These are phyloP conservation scores for Stenodema calcarata DNA, from an alignment of 2,888 invertebrate species.

Conservation along the genomic window DNA sequence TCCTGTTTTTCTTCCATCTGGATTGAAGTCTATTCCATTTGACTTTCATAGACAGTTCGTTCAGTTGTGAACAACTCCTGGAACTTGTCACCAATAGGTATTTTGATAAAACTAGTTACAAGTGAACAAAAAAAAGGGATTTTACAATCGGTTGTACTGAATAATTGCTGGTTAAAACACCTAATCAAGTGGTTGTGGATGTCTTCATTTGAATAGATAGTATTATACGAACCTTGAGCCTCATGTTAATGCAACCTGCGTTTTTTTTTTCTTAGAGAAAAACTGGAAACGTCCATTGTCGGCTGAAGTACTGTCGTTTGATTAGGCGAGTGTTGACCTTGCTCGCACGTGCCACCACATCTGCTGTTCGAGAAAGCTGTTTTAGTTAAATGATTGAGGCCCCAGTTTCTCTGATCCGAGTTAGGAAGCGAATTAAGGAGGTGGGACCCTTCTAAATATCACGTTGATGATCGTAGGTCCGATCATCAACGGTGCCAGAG, in stretches of 20 bases:
- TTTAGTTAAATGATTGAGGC: slow-evolving; percentile 17
- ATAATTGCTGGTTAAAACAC: background rate
- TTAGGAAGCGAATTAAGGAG: background rate
- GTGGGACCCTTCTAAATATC: background rate
- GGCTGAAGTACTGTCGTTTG: background rate
- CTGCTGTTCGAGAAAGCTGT: slow-evolving; percentile 34
- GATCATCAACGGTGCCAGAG: too few relatives aligned
- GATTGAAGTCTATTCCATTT: too few relatives aligned
- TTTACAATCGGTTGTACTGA: background rate
- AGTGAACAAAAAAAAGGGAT: background rate
- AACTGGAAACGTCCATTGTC: background rate
- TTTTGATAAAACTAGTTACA: too few relatives aligned
- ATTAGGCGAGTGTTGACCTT: slow-evolving; percentile 24
- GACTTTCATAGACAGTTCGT: too few relatives aligned
- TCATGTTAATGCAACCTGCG: background rate
- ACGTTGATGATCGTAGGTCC: background rate
- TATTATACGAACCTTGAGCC: background rate
- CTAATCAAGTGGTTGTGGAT: background rate
- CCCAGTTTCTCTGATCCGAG: slow-evolving; percentile 3
- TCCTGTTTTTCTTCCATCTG: too few relatives aligned
- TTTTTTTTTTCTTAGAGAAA: background rate
- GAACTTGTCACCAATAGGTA: too few relatives aligned
- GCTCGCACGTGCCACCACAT: slow-evolving; percentile 19
- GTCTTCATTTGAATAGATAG: background rate
- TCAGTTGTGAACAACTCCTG: too few relatives aligned